Conservation (phyloP, 1,140 invertebrate species). For the Metopolophium dirhodum region DNA sequence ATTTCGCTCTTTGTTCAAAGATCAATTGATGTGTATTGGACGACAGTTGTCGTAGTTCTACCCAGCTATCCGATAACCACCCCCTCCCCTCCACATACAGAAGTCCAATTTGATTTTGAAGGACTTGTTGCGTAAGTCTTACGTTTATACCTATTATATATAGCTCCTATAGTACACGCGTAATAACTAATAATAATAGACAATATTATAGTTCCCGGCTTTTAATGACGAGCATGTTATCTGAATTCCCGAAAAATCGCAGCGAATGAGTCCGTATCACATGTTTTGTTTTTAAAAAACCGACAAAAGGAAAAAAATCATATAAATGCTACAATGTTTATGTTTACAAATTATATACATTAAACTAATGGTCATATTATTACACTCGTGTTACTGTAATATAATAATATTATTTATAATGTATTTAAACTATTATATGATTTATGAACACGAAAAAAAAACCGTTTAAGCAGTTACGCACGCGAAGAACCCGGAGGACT, state of each 20-base stretch:
- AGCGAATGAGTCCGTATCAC: background rate
- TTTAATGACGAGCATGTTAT: background rate
- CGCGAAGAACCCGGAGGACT: background rate
- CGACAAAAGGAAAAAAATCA: background rate
- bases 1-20: constrained; percentile 16
- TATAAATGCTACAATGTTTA: background rate
- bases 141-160: background rate
- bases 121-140: constrained; percentile 31
- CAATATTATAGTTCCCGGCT: background rate
- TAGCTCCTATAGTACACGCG: background rate
- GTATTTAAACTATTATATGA: background rate
- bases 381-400: background rate
- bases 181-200: background rate
- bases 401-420: constrained; percentile 14
- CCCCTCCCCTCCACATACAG: background rate
- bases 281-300: background rate
- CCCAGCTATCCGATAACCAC: background rate
- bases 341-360: background rate
- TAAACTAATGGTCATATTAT: background rate
- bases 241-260: background rate
- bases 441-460: background rate
- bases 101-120: constrained; percentile 22
- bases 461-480: background rate
- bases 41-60: background rate
- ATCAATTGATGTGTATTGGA: constrained; percentile 31